Evolutionary conservation across 2,113 vertebrate genomes (phyloP), one percentile per base, ranked within the genome.

Genomic region (Xerus inauris): DNA sequence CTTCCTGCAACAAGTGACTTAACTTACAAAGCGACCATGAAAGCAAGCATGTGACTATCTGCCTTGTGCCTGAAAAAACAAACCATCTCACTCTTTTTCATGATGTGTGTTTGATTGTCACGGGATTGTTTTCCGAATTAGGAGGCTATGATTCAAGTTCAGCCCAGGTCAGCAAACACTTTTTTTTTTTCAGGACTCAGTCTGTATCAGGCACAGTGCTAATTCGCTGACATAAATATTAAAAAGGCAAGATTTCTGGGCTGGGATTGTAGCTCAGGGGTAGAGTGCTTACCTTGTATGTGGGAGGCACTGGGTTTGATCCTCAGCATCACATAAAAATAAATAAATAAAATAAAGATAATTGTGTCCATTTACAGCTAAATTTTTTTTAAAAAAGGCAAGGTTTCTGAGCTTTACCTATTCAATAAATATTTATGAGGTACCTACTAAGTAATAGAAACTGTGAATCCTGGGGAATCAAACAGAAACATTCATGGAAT

Each of bases 51-150:
- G 79, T 80, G 88, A 94, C 28, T 35, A 35, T 38, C 8, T 9
- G 40, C 20, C n/a, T 64, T 86, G 73, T 86, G 89, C 62, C 62
- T 91, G 14, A 79, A 92, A 81, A 91, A 91, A 89, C 17, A 91
- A 95, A 72, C 54, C 51, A 40, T 49, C 47, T 65, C 32, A 38
- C n/a, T 89, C 45, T 75, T 83, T 96, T 87, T 72, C 47, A 76
- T 92, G 40, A 64, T 62, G 30, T 79, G 22, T 73, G 54, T 85
- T 73, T 72, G 84, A 45, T 67, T 93, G 49, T 86, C 51, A 64
- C 22, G 62, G 54, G 59, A 73, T 35, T 95, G 59, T 62, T 97
- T 95, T 95, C 77, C 87, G 79, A 88, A 83, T 75, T 59, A 83
- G 38, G 73, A 88, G 88, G 59, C 9, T 38, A 40, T 91, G 82